Conservation (phyloP, 2,888 invertebrate genomes). For the Sceliomorpha sp. region DNA sequence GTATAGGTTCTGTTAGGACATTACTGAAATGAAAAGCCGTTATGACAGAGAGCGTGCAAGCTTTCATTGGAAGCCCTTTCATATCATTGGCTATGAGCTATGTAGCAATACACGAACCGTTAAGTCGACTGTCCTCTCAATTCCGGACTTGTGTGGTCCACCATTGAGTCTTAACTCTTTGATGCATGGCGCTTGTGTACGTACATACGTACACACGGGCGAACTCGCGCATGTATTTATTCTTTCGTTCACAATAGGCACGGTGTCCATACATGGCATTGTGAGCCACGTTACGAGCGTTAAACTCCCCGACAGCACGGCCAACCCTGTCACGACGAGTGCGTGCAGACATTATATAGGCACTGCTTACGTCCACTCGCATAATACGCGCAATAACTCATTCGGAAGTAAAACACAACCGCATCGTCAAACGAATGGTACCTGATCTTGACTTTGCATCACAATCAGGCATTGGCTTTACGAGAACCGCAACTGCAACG, state of each 20-base stretch:
- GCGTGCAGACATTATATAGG: slow-evolving; percentile 35
- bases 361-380: slow-evolving; percentile 27
- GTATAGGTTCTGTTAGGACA: not conserved
- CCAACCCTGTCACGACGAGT: slow-evolving; percentile 23
- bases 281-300: slow-evolving; percentile 68
- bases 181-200: slow-evolving; percentile 58
- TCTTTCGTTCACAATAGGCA: slow-evolving; percentile 66
- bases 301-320: slow-evolving; percentile 65
- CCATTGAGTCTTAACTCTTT: slow-evolving; percentile 72
- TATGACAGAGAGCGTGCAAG: slow-evolving; percentile 6
- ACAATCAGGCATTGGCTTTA: not conserved
- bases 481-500: not conserved
- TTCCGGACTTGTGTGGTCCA: slow-evolving; percentile 69
- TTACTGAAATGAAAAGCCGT: not conserved
- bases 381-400: slow-evolving; percentile 61
- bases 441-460: slow-evolving; percentile 18
- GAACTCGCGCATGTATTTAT: slow-evolving; percentile 65
- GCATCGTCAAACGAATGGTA: slow-evolving; percentile 16
- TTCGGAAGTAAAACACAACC: slow-evolving; percentile 54
- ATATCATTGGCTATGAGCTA: slow-evolving; percentile 38
- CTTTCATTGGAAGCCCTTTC: slow-evolving; percentile 43
- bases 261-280: slow-evolving; percentile 69
- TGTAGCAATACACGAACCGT: slow-evolving; percentile 68
- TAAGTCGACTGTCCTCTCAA: slow-evolving; percentile 68
- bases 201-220: no score